These are phyloP conservation scores for Cryptocephalus primarius DNA, from an alignment of 2,888 invertebrate species.

Conservation along the genomic window DNA sequence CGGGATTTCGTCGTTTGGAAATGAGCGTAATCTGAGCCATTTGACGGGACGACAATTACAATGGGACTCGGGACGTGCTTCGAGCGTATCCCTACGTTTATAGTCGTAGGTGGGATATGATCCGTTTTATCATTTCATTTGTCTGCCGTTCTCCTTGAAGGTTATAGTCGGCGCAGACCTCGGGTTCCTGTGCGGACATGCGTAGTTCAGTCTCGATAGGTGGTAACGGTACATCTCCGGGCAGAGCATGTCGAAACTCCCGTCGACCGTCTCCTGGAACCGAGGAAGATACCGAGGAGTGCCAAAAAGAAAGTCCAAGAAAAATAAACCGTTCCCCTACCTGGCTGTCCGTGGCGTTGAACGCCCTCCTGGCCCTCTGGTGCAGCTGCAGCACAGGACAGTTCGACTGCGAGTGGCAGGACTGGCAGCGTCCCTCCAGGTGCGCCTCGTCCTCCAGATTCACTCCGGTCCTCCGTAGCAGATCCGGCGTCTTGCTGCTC, in stretches of 20 bases:
- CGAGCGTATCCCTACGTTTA: no score
- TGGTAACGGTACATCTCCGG: constrained; percentile 15
- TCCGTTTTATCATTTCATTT: no score
- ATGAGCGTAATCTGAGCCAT: no score
- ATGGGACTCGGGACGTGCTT: no score
- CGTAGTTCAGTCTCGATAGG: constrained; percentile 12
- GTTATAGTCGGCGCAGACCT: constrained; percentile 52
- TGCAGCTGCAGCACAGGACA: constrained; percentile 34
- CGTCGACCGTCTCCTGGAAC: constrained; percentile 18
- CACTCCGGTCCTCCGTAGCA: constrained; percentile 36
- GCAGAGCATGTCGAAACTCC: constrained; percentile 14
- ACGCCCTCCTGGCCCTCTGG: constrained; percentile 33
- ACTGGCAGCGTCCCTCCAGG: constrained; percentile 12
- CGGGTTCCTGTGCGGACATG: constrained; percentile 27
- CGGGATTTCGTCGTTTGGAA: no score
- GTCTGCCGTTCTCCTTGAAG: constrained; percentile 33
- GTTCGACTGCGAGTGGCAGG: constrained; percentile 22
- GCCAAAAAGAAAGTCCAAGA: constrained; percentile 3
- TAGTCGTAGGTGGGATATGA: no score
- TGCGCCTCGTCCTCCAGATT: constrained; percentile 21
- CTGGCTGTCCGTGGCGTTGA: constrained; percentile 28
- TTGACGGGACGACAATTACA: no score
- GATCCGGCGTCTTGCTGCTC: constrained; percentile 39
- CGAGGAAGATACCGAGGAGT: constrained; percentile 3
- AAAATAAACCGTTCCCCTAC: constrained; percentile 17